These are phyloP conservation scores for Leistus spinibarbis DNA, from an alignment of 2,888 invertebrate genomes.

Conservation along the genomic window DNA sequence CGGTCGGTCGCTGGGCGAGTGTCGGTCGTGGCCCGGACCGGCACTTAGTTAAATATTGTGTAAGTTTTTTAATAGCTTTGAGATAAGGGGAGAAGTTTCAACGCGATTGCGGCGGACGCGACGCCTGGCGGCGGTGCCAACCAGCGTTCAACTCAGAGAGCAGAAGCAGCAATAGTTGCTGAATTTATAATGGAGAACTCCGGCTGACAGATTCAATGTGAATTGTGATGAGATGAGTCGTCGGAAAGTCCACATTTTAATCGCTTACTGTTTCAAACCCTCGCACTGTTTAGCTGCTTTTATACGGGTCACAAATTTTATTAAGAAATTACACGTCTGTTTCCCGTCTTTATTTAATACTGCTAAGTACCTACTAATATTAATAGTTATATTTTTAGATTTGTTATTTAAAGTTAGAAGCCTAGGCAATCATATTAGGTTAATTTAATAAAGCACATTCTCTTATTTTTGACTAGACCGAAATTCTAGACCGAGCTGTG, in stretches of 20 bases:
- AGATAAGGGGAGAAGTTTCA: constrained; percentile 41
- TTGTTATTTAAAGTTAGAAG: too few relatives aligned
- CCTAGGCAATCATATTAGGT: too few relatives aligned
- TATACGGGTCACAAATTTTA: not conserved
- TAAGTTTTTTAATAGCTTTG: constrained; percentile 42
- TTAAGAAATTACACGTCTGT: not conserved
- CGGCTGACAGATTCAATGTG: constrained; percentile 36
- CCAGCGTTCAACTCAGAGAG: constrained; percentile 6
- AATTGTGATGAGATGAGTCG: constrained; percentile 37
- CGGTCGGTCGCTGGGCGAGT: not conserved
- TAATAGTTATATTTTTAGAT: not conserved
- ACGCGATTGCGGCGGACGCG: not conserved
- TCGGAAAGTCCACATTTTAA: constrained; percentile 30
- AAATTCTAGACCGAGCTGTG: too few relatives aligned
- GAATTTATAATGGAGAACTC: constrained; percentile 30
- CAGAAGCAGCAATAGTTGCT: constrained; percentile 26
- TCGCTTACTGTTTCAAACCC: constrained; percentile 21
- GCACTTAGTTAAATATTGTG: constrained; percentile 43
- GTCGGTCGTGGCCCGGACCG: constrained; percentile 7
- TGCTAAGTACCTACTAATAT: not conserved
- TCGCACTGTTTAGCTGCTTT: not conserved
- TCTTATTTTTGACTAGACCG: too few relatives aligned
- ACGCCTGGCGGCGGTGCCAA: constrained; percentile 18
- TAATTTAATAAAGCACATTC: too few relatives aligned
- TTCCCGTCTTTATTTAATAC: not conserved